Conservation (phyloP, 2,113 vertebrate species). For the Dipodomys merriami region DNA sequence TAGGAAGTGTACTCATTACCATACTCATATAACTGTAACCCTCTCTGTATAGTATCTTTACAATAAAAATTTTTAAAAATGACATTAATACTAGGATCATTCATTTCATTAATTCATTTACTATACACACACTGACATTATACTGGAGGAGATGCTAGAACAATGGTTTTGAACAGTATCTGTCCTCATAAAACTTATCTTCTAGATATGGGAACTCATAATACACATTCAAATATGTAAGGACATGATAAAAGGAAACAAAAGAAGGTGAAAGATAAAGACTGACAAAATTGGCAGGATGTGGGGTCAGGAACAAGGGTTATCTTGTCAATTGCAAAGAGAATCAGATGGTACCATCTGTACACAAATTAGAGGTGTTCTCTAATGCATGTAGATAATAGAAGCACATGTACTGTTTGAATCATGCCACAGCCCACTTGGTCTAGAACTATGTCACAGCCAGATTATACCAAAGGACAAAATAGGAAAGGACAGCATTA, state of each 20-base stretch:
- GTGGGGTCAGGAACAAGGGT: not conserved
- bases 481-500: not conserved
- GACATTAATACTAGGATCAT: not conserved
- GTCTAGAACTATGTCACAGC: not conserved
- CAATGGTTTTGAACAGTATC: not conserved
- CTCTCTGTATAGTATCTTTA: too few relatives aligned
- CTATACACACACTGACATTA: not conserved
- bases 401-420: not conserved
- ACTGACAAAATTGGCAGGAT: not conserved
- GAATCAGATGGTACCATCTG: not conserved
- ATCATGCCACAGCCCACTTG: not conserved
- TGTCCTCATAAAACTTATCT: not conserved
- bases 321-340: not conserved
- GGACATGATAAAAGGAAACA: not conserved
- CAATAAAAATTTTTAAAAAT: not conserved
- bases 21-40: too few relatives aligned
- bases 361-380: not conserved
- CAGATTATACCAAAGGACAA: not conserved
- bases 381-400: not conserved
- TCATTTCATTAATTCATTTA: not conserved
- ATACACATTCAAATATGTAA: not conserved
- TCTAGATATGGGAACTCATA: not conserved
- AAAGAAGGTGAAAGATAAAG: not conserved
- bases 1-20: too few relatives aligned
- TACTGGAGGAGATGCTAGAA: not conserved